Conservation (phyloP, 2,113 vertebrate species). For the Macaca mulatta region DNA sequence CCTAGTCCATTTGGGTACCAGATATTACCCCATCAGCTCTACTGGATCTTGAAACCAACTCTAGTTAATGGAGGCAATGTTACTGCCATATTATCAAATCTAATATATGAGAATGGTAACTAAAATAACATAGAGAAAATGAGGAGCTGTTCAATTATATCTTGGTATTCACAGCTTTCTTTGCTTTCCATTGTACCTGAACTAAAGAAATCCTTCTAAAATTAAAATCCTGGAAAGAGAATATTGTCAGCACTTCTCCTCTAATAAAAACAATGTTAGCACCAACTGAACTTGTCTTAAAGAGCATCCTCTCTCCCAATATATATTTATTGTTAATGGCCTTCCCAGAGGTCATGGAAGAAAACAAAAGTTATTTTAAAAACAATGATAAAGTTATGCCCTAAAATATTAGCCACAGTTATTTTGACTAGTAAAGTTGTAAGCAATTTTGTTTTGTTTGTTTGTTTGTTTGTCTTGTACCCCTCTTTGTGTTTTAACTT, state of each 20-base stretch:
- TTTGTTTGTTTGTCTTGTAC: not conserved
- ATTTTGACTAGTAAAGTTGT: not conserved
- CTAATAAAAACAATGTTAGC: not conserved
- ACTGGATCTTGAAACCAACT: not conserved
- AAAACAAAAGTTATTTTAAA: not conserved
- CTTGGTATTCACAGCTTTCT: not conserved
- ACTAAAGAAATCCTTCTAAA: slow-evolving; percentile 1
- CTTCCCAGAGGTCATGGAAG: not conserved
- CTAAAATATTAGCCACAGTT: not conserved
- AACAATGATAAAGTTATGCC: not conserved
- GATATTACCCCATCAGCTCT: not conserved
- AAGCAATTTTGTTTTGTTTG: not conserved
- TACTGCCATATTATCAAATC: not conserved
- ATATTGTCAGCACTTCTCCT: not conserved
- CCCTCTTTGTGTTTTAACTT: not conserved
- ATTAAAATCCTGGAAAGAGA: slow-evolving; percentile 25
- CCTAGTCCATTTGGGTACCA: not conserved
- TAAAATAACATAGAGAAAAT: not conserved
- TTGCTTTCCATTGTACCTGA: not conserved
- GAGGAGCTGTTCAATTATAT: not conserved
- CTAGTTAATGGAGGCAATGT: not conserved
- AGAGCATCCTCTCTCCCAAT: not conserved
- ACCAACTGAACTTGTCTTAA: not conserved
- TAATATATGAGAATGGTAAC: not conserved
- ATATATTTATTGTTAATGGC: not conserved